Conservation (phyloP, 2,888 invertebrate species). For the Aporophyla lueneburgensis region DNA sequence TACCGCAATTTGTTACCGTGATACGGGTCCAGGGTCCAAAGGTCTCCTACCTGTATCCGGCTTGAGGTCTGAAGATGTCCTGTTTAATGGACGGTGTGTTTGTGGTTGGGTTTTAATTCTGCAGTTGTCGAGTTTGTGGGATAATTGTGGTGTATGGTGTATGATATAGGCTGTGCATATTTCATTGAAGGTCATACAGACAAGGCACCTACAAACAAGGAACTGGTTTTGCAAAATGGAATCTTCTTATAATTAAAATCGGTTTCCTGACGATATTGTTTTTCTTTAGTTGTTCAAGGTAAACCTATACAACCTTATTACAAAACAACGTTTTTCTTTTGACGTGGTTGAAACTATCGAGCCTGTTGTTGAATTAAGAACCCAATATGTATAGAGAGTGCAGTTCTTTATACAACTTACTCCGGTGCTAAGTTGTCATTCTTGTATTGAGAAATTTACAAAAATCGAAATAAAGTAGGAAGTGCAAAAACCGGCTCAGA, state of each 20-base stretch:
- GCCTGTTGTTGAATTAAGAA: too few species aligned
- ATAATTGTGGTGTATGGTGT: background rate
- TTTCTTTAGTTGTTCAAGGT: background rate
- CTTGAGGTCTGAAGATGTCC: conserved; percentile 21
- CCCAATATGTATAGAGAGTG: too few species aligned
- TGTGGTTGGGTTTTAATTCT: conserved; percentile 32
- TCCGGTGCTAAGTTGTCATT: too few species aligned
- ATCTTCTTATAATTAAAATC: too few species aligned
- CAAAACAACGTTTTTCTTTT: too few species aligned
- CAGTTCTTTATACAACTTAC: too few species aligned
- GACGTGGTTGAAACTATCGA: too few species aligned
- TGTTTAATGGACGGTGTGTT: conserved; percentile 20
- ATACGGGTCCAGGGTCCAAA: conserved; percentile 44
- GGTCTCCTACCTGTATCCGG: conserved; percentile 45
- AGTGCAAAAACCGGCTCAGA: too few species aligned
- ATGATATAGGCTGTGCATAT: background rate
- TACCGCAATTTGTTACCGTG: conserved; percentile 62
- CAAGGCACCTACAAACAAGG: background rate
- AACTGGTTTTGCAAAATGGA: too few species aligned
- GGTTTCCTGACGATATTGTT: background rate
- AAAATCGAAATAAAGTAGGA: too few species aligned
- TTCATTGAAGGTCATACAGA: background rate
- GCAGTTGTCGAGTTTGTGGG: background rate
- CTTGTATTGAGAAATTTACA: too few species aligned
- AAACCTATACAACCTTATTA: too few species aligned